Conservation (phyloP, 2,113 vertebrate genomes). For the Grallaria varia region DNA sequence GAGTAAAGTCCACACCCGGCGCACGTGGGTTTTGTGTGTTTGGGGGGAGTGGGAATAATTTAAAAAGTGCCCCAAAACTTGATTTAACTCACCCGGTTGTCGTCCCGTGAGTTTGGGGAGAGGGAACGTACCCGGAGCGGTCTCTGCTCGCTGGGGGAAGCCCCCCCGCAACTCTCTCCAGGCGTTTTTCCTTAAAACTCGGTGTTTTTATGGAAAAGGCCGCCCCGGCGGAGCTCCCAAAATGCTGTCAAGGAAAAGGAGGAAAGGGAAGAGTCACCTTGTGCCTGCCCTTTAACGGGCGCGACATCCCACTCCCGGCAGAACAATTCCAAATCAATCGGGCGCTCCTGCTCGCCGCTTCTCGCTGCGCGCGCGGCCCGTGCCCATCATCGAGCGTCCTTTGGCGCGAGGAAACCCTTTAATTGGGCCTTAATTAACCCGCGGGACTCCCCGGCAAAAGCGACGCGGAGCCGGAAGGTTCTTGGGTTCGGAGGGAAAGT, state of each 20-base stretch:
- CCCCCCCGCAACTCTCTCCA: no score
- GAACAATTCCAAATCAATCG: background rate
- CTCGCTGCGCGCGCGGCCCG: fast-evolving
- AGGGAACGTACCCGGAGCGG: background rate
- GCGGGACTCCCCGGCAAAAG: background rate
- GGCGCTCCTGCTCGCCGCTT: background rate
- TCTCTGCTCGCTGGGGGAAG: background rate
- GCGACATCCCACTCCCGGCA: background rate
- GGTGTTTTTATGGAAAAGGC: background rate
- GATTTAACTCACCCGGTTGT: fast-evolving
- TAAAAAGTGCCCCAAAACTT: fast-evolving
- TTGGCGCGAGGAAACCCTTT: background rate
- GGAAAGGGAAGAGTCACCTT: background rate
- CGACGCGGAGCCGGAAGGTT: background rate
- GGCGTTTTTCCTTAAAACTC: background rate
- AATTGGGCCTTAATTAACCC: background rate
- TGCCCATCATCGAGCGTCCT: background rate
- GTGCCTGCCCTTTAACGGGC: background rate
- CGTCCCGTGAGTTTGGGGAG: background rate
- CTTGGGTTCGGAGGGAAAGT: background rate
- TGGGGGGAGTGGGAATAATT: no score
- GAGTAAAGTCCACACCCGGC: background rate
- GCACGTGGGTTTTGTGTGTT: background rate
- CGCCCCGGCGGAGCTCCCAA: background rate
- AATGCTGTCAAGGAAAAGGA: fast-evolving